Conservation (phyloP, 2,888 invertebrate genomes). For the Pegoplata infirma region DNA sequence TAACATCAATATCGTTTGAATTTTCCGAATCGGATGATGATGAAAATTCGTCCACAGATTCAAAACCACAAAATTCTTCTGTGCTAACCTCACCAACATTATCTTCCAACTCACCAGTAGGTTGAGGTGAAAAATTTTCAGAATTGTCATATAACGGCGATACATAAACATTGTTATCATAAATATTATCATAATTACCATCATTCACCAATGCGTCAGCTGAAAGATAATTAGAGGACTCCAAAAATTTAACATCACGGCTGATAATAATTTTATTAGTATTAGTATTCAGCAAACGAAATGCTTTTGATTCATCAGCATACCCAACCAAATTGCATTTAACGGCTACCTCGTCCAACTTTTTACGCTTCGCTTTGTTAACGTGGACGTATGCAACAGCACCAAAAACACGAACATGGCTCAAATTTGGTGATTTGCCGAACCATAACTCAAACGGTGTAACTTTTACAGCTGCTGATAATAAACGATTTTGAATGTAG, state of each 20-base stretch:
- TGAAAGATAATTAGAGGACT: neutral
- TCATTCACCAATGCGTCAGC: neutral
- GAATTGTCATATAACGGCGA: neutral
- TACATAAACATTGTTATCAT: too few species aligned
- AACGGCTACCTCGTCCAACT: conserved; percentile 14
- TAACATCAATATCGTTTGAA: neutral
- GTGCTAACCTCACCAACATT: neutral
- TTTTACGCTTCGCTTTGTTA: conserved; percentile 20
- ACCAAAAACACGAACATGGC: conserved; percentile 23
- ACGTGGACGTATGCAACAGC: conserved; percentile 9
- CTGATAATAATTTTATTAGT: conserved; percentile 22
- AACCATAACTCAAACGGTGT: conserved; percentile 11
- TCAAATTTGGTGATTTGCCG: conserved; percentile 8
- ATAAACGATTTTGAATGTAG: conserved; percentile 21
- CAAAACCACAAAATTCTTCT: conserved; percentile 9
- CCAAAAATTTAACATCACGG: conserved; percentile 23
- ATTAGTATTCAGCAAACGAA: conserved; percentile 20
- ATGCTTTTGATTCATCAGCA: conserved; percentile 22
- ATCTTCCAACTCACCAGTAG: neutral
- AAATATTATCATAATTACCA: neutral
- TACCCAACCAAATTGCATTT: conserved; percentile 29
- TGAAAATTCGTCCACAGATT: neutral
- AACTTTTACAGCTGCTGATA: conserved; percentile 4
- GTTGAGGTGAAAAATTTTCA: neutral
- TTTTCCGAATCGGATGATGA: neutral